phyloP scores from a whole-genome alignment of 2,797 vertebrate genomes.

The Lepus oiostolus region DNA sequence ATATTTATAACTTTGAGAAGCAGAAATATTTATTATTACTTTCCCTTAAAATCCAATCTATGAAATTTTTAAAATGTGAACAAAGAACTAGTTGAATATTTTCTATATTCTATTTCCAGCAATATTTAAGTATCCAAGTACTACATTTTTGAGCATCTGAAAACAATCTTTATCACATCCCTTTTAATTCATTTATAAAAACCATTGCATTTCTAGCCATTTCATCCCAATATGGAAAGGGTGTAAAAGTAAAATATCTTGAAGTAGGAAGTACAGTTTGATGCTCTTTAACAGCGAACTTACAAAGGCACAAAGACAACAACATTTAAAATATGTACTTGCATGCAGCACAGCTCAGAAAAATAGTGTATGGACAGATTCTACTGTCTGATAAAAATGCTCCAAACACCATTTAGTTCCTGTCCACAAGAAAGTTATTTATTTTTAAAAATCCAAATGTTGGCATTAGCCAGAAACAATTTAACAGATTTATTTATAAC shows the following conservation, averaged over 20 bases:
- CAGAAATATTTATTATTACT: conserved; percentile 20
- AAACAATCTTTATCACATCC: neutral
- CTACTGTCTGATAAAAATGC: too few relatives aligned
- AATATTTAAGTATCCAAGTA: neutral
- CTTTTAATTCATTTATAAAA: neutral
- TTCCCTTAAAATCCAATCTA: neutral
- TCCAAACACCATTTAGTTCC: too few relatives aligned
- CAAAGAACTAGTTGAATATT: neutral
- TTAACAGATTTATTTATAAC: too few relatives aligned
- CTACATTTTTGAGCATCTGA: neutral
- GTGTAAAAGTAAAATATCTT: neutral
- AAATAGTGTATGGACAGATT: too few relatives aligned
- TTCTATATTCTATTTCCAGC: neutral
- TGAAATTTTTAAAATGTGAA: neutral
- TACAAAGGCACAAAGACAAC: too few relatives aligned
- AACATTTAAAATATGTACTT: too few relatives aligned
- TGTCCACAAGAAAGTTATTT: too few relatives aligned
- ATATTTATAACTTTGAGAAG: conserved; percentile 67
- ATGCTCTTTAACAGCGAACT: too few relatives aligned
- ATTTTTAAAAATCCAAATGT: too few relatives aligned
- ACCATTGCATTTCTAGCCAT: neutral
- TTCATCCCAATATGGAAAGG: neutral
- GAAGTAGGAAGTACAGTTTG: neutral
- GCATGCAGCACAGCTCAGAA: too few relatives aligned
- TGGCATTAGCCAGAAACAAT: too few relatives aligned